Evolutionary conservation across 2,888 invertebrate genomes (phyloP).

Genomic region (Strigamia maritima): DNA sequence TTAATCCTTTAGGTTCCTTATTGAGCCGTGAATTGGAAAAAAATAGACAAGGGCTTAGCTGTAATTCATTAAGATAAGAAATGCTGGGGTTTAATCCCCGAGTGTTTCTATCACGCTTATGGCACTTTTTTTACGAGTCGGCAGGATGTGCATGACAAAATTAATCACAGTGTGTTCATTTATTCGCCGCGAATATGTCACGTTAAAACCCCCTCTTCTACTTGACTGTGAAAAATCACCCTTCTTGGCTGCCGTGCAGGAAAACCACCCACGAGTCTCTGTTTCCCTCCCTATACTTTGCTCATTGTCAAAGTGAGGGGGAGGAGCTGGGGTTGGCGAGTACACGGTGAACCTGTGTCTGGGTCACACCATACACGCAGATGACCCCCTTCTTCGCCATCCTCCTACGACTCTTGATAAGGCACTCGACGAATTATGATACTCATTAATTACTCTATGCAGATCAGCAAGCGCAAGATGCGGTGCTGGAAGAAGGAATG

Average conservation of each 20-base stretch:
- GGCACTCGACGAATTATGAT: slow-evolving; percentile 10
- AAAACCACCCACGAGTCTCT: not conserved
- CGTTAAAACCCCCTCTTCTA: not conserved
- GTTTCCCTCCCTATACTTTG: not conserved
- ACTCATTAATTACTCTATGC: slow-evolving; percentile 10
- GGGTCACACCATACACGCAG: not conserved
- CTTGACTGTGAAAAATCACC: slow-evolving; percentile 10
- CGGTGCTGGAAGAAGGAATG: not conserved
- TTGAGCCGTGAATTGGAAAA: not conserved
- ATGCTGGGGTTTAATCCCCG: slow-evolving; percentile 10
- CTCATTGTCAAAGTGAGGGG: slow-evolving; percentile 7
- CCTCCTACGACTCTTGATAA: not conserved
- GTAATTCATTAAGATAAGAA: slow-evolving; percentile 15
- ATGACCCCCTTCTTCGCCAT: slow-evolving; percentile 5
- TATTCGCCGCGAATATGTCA: slow-evolving; percentile 10
- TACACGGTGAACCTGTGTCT: not conserved
- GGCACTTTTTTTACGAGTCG: not conserved
- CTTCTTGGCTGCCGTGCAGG: not conserved
- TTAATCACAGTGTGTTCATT: slow-evolving; percentile 15
- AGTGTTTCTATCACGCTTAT: slow-evolving; percentile 15
- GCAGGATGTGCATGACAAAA: slow-evolving; percentile 15
- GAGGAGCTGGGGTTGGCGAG: slow-evolving; percentile 10
- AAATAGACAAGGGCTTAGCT: slow-evolving; percentile 15
- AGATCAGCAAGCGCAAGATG: slow-evolving; percentile 5
- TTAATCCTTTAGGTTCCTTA: slow-evolving; percentile 3